phyloP scores from a whole-genome alignment of 2,888 invertebrate genomes.

The Drosophila neotestacea region DNA sequence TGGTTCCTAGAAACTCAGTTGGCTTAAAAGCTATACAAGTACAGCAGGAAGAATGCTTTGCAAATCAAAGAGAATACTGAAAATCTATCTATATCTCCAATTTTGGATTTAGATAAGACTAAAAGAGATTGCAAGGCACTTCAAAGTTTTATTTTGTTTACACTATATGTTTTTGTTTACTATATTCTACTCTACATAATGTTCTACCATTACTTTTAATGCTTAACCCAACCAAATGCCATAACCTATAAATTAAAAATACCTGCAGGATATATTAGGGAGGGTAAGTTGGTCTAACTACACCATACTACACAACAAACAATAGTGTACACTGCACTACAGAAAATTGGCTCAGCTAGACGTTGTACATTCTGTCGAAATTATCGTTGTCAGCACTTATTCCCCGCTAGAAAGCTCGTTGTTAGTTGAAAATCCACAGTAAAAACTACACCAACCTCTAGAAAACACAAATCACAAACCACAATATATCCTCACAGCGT shows the following conservation, averaged over 20 bases:
- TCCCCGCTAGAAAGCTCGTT: slow-evolving; percentile 36
- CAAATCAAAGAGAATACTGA: not conserved
- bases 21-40: not conserved
- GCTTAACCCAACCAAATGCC: slow-evolving; percentile 69
- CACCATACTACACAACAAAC: slow-evolving; percentile 33
- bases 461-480: not conserved
- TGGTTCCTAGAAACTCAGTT: no score
- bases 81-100: not conserved
- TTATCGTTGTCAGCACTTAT: slow-evolving; percentile 41
- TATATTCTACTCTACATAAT: slow-evolving; percentile 42
- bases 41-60: not conserved
- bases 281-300: slow-evolving; percentile 85
- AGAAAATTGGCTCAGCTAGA: slow-evolving; percentile 54
- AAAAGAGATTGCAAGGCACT: slow-evolving; percentile 24
- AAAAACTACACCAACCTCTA: not conserved
- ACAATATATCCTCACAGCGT: slow-evolving; percentile 17
- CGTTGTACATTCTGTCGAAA: slow-evolving; percentile 53
- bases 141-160: slow-evolving; percentile 24
- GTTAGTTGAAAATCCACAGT: slow-evolving; percentile 19
- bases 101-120: not conserved
- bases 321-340: slow-evolving; percentile 39
- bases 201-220: slow-evolving; percentile 61
- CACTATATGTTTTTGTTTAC: slow-evolving; percentile 24
- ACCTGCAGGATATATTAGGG: slow-evolving; percentile 85
- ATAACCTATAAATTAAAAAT: slow-evolving; percentile 60